Conservation (phyloP, 1,140 invertebrate species). For the Batillaria attramentaria region DNA sequence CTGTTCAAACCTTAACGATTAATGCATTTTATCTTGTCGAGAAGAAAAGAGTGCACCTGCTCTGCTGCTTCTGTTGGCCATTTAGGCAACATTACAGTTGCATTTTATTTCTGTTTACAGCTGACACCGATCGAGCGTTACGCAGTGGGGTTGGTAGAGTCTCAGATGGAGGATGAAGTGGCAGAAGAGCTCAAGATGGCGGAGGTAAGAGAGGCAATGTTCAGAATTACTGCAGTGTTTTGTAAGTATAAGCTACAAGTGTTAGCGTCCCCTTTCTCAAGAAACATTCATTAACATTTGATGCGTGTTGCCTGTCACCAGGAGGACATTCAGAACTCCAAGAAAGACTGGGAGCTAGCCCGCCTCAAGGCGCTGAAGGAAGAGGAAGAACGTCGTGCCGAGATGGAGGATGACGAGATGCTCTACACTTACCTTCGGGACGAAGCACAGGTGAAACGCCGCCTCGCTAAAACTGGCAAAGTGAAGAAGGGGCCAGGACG, state of each 20-base stretch:
- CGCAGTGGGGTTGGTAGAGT: constrained; percentile 92
- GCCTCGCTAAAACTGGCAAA: constrained; percentile 41
- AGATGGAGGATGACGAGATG: constrained; percentile 82
- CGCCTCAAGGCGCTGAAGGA: constrained; percentile 79
- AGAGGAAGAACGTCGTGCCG: constrained; percentile 72
- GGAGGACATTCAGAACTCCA: constrained; percentile 79
- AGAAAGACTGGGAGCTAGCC: constrained; percentile 94
- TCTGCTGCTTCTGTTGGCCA: too few species aligned
- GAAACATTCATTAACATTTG: not conserved
- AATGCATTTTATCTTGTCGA: too few species aligned
- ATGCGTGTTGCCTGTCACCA: constrained; percentile 48
- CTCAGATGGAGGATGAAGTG: constrained; percentile 80
- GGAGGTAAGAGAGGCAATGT: too few species aligned
- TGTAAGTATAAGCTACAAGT: too few species aligned
- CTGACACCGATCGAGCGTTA: constrained; percentile 92
- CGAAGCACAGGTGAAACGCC: constrained; percentile 66
- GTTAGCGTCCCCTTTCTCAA: too few species aligned
- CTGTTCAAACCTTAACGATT: too few species aligned
- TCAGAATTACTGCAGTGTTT: too few species aligned
- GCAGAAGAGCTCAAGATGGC: constrained; percentile 89
- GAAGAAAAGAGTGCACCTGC: too few species aligned
- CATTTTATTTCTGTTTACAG: constrained; percentile 76
- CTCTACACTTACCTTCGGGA: constrained; percentile 70
- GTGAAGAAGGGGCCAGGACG: constrained; percentile 37
- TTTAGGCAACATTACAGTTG: too few species aligned